Evolutionary conservation across 2,888 invertebrate genomes (phyloP).

Genomic region (Dasypolia templi): DNA sequence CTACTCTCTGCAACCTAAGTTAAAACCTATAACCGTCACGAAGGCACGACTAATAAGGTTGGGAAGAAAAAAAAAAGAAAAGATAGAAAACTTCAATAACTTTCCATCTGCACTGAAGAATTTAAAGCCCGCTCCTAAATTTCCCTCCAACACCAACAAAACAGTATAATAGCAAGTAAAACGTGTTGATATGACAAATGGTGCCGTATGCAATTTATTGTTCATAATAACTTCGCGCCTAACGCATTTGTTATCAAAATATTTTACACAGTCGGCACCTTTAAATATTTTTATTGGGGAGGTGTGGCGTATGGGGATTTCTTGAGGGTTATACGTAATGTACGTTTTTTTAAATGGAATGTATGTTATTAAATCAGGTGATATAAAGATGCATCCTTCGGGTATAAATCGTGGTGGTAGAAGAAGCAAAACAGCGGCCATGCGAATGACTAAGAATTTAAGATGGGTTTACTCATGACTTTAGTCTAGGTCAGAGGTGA

Average conservation of each 20-base stretch:
- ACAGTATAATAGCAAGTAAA: slow-evolving; percentile 49
- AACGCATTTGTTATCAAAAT: slow-evolving; percentile 85
- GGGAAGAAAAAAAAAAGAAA: not conserved
- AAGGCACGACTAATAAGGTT: not conserved
- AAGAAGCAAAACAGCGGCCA: too few species aligned
- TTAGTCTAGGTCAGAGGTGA: too few species aligned
- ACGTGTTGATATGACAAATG: slow-evolving; percentile 73
- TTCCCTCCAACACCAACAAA: slow-evolving; percentile 11
- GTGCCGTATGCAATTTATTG: slow-evolving; percentile 82
- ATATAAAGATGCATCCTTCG: not conserved
- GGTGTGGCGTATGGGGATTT: slow-evolving; percentile 32
- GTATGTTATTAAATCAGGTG: slow-evolving; percentile 27
- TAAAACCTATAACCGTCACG: too few species aligned
- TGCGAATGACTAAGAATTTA: too few species aligned
- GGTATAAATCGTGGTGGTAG: too few species aligned
- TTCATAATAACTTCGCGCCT: slow-evolving; percentile 81
- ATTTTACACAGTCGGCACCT: slow-evolving; percentile 77
- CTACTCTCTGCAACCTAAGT: too few species aligned
- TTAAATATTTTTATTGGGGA: slow-evolving; percentile 71
- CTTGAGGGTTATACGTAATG: slow-evolving; percentile 20
- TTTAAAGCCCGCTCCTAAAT: not conserved
- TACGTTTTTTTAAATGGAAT: slow-evolving; percentile 23
- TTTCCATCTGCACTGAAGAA: not conserved
- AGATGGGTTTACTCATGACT: too few species aligned
- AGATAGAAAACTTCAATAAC: not conserved